A percentile compares a stretch with the other conserved stretches of the same genome.
Conservation (phyloP, 2,113 vertebrate species). For the Mola mola region DNA sequence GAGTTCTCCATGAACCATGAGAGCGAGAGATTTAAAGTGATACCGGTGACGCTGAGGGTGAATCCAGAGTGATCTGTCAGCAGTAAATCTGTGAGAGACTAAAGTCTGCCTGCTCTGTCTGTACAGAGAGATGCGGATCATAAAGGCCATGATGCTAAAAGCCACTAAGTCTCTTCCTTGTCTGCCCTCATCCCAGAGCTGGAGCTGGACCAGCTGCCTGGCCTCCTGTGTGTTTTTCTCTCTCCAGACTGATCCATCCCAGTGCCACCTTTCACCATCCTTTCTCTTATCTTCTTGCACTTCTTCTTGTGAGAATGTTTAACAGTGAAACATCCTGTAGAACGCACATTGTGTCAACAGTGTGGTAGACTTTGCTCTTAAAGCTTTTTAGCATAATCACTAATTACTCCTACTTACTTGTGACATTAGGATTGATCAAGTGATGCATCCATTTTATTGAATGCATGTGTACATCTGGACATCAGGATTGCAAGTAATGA, state of each 20-base stretch:
- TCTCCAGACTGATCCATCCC: conserved; percentile 21
- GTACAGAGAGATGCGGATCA: conserved; percentile 31
- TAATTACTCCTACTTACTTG: conserved; percentile 4
- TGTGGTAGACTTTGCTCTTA: conserved; percentile 23
- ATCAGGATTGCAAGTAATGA: conserved; percentile 34
- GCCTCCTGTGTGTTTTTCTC: conserved; percentile 21
- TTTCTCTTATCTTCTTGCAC: background rate
- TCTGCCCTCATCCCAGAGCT: conserved; percentile 25
- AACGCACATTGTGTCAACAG: too few relatives aligned
- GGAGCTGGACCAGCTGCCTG: conserved; percentile 38
- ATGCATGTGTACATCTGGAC: conserved; percentile 36
- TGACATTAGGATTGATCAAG: conserved; percentile 9
- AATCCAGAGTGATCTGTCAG: conserved; percentile 42
- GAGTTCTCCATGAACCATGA: background rate
- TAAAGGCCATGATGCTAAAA: conserved; percentile 54
- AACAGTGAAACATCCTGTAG: conserved; percentile 30
- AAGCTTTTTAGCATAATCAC: conserved; percentile 3
- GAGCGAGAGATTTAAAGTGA: conserved; percentile 8
- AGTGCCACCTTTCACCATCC: conserved; percentile 42
- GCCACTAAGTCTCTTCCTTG: conserved; percentile 39
- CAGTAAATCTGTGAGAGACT: conserved; percentile 41
- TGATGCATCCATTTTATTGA: conserved; percentile 24
- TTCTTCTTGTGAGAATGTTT: conserved; percentile 39
- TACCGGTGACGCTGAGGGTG: conserved; percentile 16
- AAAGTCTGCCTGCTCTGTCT: conserved; percentile 34